These are phyloP conservation scores for Crotalus adamanteus DNA, from an alignment of 2,797 vertebrate species.

Conservation along the genomic window DNA sequence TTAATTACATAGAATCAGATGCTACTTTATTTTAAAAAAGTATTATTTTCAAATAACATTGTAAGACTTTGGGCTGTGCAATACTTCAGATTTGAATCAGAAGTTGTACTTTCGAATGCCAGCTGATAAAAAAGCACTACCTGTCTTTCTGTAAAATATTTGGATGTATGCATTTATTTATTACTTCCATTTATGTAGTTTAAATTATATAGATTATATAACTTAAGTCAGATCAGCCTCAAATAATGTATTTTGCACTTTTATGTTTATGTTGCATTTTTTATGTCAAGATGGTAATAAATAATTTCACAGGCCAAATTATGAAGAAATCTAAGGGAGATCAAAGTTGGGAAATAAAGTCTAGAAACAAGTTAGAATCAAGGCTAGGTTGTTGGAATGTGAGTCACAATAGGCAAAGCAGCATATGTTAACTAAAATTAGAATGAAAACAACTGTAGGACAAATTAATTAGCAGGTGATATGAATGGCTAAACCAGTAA, in stretches of 20 bases:
- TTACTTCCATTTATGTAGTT: not conserved
- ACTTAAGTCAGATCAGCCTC: not conserved
- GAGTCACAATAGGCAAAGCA: constrained; percentile 35
- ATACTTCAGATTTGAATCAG: not conserved
- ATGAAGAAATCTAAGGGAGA: constrained; percentile 17
- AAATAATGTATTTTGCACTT: not conserved
- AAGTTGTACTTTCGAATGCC: not conserved
- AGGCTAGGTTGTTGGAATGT: constrained; percentile 34
- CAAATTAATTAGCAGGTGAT: not conserved
- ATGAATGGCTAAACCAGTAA: constrained; percentile 8
- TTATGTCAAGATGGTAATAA: not conserved
- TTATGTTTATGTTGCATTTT: not conserved
- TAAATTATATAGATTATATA: not conserved
- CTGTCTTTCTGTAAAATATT: not conserved
- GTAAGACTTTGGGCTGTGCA: not conserved
- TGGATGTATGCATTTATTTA: not conserved
- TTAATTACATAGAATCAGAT: not conserved
- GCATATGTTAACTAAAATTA: not conserved
- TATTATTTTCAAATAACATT: not conserved
- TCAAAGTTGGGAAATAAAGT: not conserved
- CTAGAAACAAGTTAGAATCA: not conserved
- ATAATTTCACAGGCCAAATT: constrained; percentile 7
- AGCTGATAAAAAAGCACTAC: not conserved
- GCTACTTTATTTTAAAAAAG: not conserved
- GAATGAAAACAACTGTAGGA: not conserved